Evolutionary conservation across 2,888 invertebrate species (phyloP), one percentile per base, ranked within the genome.

Genomic region (Antitype chi): DNA sequence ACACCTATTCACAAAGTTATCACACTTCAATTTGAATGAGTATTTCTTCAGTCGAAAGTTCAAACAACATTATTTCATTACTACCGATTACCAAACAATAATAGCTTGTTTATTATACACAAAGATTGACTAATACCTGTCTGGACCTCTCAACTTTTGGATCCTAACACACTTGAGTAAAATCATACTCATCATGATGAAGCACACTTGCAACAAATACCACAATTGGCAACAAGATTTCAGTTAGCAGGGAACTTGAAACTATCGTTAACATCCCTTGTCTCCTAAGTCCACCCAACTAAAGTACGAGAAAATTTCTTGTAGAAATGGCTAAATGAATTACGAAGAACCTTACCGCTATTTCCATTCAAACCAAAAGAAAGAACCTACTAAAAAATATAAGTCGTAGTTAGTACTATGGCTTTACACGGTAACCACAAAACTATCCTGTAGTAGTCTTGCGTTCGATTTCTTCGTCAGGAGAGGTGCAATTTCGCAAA

Each of bases 1-100:
- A 59, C 49, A 57, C 52, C 66, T 70, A 57, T 47, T 52, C 70
- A 62, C 53, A 70, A 70, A 70, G 62, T 70, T 67, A 80, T 75
- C 69, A 80, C 64, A 68, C 76, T 76, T 81, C 57, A 80, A 66
- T 68, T 15, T 71, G 38, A 28, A 63, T 60, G 60, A 78, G 78
- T 78, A 74, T 68, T 70, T 68, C 78, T 74, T 62, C 49, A 67
- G 73, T 73, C 60, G 47, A 81, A 81, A 81, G 62, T 76, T 81
- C 73, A 73, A 70, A 59, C 28, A 70, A 69, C 82, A 57, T 70
- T 60, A 66, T 81, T 81, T 76, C 64, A 64, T 76, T 52, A 71
- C 71, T 76, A 66, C 70, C 28, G 53, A 81, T 81, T 73, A 70
- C 77, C 20, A 77, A 81, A 77, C 57, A 77, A 81, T 47, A 49